Evolutionary conservation across 1,140 invertebrate species (phyloP), one percentile per base, ranked within the genome.

Genomic region (Hylaeus anthracinus): DNA sequence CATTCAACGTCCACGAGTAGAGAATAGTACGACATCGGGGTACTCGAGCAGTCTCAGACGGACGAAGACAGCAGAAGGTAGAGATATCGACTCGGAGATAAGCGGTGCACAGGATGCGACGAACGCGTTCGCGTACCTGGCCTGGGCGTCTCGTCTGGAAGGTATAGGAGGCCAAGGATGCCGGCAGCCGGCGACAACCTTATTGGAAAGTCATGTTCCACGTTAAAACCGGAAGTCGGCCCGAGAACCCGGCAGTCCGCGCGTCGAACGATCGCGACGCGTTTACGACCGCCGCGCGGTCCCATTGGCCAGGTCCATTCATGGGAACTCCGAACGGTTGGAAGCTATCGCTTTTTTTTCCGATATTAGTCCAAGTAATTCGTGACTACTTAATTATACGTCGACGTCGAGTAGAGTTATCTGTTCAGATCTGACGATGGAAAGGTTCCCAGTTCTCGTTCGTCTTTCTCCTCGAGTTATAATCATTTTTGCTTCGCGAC

Each of bases 131-230:
- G 86, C 86, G 79, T 85, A 85, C 84, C 84, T 84, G 84, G 58
- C 53, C 70, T n/a, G 2, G 82, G 26, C 41, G 61, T 69, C 55
- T 60, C 48, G 61, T 55, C 55, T 53, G 65, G n/a, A 69, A 71
- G 53, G 76, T 79, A 51, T n/a, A 67, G 39, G 71, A n/a, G 58
- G 51, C 56, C 41, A 65, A 86, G 90, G 87, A 88, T 88, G 90
- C 86, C 90, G 81, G 77, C 75, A 75, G 77, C 71, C 71, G 72
- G 65, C 74, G 64, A 78, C 90, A 83, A 82, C 82, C 84, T 91
- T 92, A 92, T 92, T 92, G 91, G 88, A 92, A 92, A 92, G 90
- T 92, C 90, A 88, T 92, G 91, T 92, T 89, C 84, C 78, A 67
- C 70, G 56, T 75, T 87, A 84, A 90, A 91, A 91, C 91, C 91